Conservation (phyloP, 1,140 invertebrate genomes). For the Anthonomus grandis region DNA sequence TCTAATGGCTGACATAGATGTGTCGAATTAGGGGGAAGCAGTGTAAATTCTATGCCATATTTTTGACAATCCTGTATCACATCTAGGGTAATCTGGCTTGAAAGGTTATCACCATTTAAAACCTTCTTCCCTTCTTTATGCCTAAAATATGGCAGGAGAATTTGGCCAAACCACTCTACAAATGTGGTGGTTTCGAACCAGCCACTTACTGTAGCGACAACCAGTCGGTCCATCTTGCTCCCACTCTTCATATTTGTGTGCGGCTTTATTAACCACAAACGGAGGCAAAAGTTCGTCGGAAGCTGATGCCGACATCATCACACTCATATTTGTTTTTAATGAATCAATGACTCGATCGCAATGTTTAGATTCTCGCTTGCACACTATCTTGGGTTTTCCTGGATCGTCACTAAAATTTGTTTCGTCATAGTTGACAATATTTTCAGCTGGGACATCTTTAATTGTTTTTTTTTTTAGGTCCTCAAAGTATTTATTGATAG, state of each 20-base stretch:
- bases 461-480: not conserved
- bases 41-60: constrained; percentile 7
- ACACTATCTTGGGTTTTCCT: not conserved
- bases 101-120: constrained; percentile 10
- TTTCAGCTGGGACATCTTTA: no score
- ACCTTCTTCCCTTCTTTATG: constrained; percentile 2
- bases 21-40: constrained; percentile 5
- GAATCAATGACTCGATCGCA: constrained; percentile 4
- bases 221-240: constrained; percentile 1
- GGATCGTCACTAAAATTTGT: no score
- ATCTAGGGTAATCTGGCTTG: constrained; percentile 5
- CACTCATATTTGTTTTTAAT: constrained; percentile 2
- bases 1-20: no score
- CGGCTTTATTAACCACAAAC: no score
- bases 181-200: no score
- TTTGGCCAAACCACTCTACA: not conserved
- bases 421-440: constrained; percentile 5
- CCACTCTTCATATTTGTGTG: constrained; percentile 1
- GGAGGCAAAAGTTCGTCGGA: not conserved
- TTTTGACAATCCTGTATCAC: constrained; percentile 8
- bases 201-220: not conserved
- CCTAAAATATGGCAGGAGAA: not conserved
- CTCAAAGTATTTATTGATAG: constrained; percentile 2
- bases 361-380: constrained; percentile 1
- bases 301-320: constrained; percentile 4